Conservation (phyloP, 35 echinoderm and acorn worm genomes). For the Diadema setosum region DNA sequence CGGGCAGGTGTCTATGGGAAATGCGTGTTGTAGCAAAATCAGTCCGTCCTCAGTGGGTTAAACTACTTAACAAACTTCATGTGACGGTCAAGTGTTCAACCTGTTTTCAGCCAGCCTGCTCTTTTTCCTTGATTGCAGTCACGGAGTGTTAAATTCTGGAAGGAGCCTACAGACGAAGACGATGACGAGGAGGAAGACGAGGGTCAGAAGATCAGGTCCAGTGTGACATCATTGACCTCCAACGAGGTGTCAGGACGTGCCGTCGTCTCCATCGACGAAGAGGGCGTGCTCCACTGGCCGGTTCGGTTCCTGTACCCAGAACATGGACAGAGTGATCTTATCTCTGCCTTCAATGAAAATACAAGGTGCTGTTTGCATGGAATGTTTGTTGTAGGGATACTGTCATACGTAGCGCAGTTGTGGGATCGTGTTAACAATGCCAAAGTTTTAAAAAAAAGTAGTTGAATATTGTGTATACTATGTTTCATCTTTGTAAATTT, state of each 20-base stretch:
- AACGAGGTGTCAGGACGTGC: not conserved
- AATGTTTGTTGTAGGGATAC: too few species aligned
- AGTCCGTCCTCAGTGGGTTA: too few species aligned
- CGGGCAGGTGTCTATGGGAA: too few species aligned
- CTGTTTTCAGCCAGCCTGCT: too few species aligned
- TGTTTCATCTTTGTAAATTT: not conserved
- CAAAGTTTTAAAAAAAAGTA: not conserved
- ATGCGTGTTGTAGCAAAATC: too few species aligned
- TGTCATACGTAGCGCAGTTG: not conserved
- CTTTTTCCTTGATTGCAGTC: not conserved
- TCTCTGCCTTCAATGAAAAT: conserved; percentile 85
- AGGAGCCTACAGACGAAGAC: not conserved
- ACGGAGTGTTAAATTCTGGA: not conserved
- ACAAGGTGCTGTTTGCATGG: conserved; percentile 55
- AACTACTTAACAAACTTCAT: too few species aligned
- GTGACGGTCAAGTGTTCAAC: too few species aligned
- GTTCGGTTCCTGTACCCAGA: conserved; percentile 93
- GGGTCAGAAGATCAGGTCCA: not conserved
- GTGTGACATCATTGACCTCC: not conserved
- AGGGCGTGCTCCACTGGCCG: conserved; percentile 77
- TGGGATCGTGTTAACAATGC: not conserved
- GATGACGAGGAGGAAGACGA: not conserved
- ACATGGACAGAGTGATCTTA: conserved; percentile 71
- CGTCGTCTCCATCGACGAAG: conserved; percentile 39
- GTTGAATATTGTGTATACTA: not conserved